A percentile compares a stretch with the other conserved stretches of the same genome.
Evolutionary conservation across 1,140 invertebrate species (phyloP).

Genomic region (Fopius arisanus): DNA sequence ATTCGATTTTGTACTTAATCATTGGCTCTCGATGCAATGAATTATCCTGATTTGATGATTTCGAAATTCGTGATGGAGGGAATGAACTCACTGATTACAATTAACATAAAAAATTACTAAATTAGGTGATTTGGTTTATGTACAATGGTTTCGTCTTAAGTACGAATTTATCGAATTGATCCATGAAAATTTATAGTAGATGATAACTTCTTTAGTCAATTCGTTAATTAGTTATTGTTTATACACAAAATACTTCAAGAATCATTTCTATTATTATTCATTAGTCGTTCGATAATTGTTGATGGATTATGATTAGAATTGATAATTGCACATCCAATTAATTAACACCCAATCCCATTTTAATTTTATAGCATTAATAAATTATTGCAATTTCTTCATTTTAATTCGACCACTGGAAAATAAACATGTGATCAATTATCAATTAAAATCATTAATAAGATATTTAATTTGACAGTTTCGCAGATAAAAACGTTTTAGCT

Average conservation of each 20-base stretch:
- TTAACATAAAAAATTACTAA: background rate
- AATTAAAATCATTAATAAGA: no score
- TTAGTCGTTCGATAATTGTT: background rate
- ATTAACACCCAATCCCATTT: no score
- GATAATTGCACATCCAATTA: no score
- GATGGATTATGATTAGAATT: background rate
- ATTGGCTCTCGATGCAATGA: conserved; percentile 19
- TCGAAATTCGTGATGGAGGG: background rate
- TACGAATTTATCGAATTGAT: background rate
- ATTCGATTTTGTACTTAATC: conserved; percentile 34
- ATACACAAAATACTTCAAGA: background rate
- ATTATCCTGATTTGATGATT: background rate
- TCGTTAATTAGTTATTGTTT: background rate
- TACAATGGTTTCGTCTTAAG: background rate
- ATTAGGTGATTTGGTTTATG: background rate
- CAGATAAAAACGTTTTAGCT: no score
- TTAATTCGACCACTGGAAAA: no score
- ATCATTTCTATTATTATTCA: background rate
- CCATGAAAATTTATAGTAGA: background rate
- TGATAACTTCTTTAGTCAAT: background rate
- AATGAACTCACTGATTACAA: background rate
- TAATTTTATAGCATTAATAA: no score
- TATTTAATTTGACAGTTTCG: no score
- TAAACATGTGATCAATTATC: no score
- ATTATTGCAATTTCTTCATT: no score